Percentiles rank a stretch among this genome's conserved stretches.
These are phyloP conservation scores for Puffinus mauretanicus DNA, from an alignment of 2,113 vertebrate genomes.

Conservation along the genomic window DNA sequence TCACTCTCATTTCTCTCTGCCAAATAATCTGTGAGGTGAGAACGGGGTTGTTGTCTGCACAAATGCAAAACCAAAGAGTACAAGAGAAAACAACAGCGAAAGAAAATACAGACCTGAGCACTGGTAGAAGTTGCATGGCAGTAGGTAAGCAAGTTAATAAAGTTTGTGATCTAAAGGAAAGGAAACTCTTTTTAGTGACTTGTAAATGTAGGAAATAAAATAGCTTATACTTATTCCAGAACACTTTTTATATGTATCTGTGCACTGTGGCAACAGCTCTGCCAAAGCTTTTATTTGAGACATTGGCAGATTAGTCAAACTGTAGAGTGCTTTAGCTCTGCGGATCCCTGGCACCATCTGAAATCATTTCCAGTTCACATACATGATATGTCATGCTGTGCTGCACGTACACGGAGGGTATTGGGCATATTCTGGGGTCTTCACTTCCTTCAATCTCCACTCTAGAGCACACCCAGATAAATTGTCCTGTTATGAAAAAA, in stretches of 20 bases:
- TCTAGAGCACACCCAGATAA: not conserved
- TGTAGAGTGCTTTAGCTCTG: not conserved
- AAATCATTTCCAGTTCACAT: conserved; percentile 12
- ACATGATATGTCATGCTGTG: not conserved
- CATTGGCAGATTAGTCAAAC: not conserved
- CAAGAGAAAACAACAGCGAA: not conserved
- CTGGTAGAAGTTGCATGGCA: not conserved
- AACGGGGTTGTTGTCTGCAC: not conserved
- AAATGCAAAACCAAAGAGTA: not conserved
- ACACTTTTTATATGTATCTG: not conserved
- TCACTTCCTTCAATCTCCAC: not conserved
- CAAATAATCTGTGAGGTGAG: not conserved
- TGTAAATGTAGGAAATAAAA: conserved; percentile 1
- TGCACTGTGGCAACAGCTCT: not conserved
- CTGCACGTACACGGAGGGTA: not conserved
- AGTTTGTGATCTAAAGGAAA: not conserved
- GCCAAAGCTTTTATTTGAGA: not conserved
- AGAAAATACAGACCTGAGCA: not conserved
- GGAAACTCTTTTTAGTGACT: not conserved
- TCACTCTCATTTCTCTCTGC: conserved; percentile 26
- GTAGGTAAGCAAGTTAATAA: not conserved
- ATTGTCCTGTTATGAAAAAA: not conserved
- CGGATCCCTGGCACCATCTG: not conserved
- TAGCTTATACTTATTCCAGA: not conserved
- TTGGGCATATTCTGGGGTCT: not conserved